These are phyloP conservation scores for Ranitomeya imitator DNA, from an alignment of 2,113 vertebrate species.

Conservation along the genomic window DNA sequence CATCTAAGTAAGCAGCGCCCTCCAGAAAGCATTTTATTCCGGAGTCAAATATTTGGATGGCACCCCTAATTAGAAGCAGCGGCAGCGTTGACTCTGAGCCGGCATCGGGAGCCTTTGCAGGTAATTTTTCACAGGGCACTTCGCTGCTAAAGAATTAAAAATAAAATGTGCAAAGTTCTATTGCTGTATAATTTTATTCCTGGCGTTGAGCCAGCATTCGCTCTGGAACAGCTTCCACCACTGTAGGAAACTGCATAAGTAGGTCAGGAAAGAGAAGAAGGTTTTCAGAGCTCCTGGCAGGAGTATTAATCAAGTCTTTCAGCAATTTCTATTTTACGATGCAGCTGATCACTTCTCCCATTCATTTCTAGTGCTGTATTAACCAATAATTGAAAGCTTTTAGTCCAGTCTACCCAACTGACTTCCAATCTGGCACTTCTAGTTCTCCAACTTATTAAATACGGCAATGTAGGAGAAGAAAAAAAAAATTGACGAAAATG, in stretches of 20 bases:
- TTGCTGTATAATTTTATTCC: slow-evolving; percentile 50
- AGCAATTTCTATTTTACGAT: slow-evolving; percentile 37
- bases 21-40: slow-evolving; percentile 6
- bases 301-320: slow-evolving; percentile 28
- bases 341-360: slow-evolving; percentile 12
- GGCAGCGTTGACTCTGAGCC: background rate
- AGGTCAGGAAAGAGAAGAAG: slow-evolving; percentile 49
- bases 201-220: slow-evolving; percentile 8
- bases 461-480: no score
- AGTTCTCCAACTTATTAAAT: background rate
- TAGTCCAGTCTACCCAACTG: background rate
- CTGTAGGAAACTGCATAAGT: slow-evolving; percentile 43
- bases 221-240: slow-evolving; percentile 23
- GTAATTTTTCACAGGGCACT: slow-evolving; percentile 18
- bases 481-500: no score
- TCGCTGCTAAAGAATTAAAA: slow-evolving; percentile 40
- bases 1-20: background rate
- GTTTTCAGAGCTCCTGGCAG: slow-evolving; percentile 15
- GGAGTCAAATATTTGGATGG: background rate
- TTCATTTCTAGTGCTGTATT: background rate
- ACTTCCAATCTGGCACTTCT: background rate
- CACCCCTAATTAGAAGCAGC: background rate
- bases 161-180: slow-evolving; percentile 41
- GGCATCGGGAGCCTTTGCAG: background rate
- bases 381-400: slow-evolving; percentile 22